Evolutionary conservation across 2,888 invertebrate genomes (phyloP), one percentile per base, ranked within the genome.

Genomic region (Norana najaformis): DNA sequence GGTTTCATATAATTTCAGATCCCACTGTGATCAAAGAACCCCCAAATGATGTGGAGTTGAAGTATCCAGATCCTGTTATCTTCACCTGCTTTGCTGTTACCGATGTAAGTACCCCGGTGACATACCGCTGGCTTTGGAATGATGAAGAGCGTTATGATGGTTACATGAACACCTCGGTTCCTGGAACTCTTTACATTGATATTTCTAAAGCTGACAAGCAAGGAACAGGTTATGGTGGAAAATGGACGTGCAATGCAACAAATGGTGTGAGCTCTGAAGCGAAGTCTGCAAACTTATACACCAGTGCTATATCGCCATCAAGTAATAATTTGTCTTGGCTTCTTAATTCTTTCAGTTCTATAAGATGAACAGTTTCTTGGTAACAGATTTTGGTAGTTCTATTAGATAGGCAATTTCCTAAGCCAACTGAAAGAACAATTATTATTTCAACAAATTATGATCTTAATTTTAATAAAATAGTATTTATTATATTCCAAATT

Each of bases 41-140:
- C 23, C 91, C 91, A 18, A 38, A 47, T 30, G 88, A 88, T n/a
- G 88, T 90, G 34, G 89, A 89, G 69, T 47, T 91, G 16, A 83
- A 82, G 34, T 89, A 90, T 47, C 34, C 47, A 20, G 41, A 91
- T 14, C 39, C 90, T n/a, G 82, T 90, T 8, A 69, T 88, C 36
- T 91, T 92, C 35, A 39, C 38, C 11, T 92, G 92, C 37, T 23
- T 34, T 36, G 91, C 90, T 11, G 83, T 4, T 30, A 88, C 92
- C 82, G 92, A 92, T 53, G 89, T 53, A n/a, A 91, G 91, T 85
- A 92, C 92, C 20, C 90, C 91, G 20, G 88, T 92, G 35, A 88
- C 36, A 18, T 88, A 91, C 30, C 36, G 36, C 20, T 92, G 92
- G 92, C 30, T 82, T 37, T 38, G 34, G n/a, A 89, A 91, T 38